Evolutionary conservation across 2,113 vertebrate species (phyloP).

Genomic region (Balaenoptera acutorostrata): DNA sequence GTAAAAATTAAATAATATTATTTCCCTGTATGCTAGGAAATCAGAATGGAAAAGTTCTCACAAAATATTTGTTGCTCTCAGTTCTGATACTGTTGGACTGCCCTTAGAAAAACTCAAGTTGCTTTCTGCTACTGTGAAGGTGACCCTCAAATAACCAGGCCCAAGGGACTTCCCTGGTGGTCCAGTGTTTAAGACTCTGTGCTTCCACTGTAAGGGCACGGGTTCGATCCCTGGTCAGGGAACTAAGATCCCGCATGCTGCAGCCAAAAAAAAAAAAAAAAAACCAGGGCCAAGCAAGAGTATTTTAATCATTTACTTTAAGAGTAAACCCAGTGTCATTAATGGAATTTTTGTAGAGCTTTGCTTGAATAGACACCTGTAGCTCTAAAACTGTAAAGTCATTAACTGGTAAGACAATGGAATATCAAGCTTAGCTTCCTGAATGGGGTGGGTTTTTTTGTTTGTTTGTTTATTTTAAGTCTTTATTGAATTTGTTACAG

Average conservation of each 20-base stretch:
- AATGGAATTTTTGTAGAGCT: neutral
- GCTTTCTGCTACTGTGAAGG: neutral
- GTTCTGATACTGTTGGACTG: neutral
- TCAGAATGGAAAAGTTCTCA: neutral
- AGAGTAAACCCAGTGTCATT: neutral
- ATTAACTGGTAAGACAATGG: neutral
- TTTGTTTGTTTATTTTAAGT: too few species aligned
- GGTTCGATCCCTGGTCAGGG: neutral
- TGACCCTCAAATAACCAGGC: neutral
- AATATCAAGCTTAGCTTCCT: neutral
- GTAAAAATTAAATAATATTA: neutral
- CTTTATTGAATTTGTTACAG: too few species aligned
- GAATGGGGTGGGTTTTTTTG: neutral
- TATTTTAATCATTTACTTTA: constrained; percentile 7
- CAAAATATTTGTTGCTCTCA: neutral
- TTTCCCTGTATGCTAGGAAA: neutral
- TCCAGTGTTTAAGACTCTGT: neutral
- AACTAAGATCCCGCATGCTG: neutral
- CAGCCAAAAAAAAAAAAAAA: neutral
- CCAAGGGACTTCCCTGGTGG: neutral
- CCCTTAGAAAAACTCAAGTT: neutral
- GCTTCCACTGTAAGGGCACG: neutral
- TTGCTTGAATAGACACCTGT: neutral
- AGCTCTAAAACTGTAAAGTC: neutral
- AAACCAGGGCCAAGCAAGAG: neutral